Evolutionary conservation across 2,797 vertebrate genomes (phyloP).

Genomic region (Girardinus metallicus): DNA sequence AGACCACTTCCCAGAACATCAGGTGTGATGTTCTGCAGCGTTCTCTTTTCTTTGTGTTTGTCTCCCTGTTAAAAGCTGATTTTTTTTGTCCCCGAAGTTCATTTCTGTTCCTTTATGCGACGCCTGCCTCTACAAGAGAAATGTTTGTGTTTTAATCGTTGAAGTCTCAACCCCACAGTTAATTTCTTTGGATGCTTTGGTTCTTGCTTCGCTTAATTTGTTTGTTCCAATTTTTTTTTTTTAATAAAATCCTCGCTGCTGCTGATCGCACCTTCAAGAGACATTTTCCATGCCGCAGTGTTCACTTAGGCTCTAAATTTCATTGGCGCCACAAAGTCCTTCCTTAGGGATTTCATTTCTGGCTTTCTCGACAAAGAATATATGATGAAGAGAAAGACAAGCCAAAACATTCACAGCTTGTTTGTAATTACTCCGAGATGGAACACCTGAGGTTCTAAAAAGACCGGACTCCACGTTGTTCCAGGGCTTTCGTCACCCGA

Average conservation of each 20-base stretch:
- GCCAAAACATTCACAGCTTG: slow-evolving; percentile 11
- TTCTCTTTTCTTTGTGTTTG: slow-evolving; percentile 18
- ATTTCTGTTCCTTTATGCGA: slow-evolving; percentile 5
- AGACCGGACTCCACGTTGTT: neutral
- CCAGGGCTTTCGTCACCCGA: neutral
- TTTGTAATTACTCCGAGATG: slow-evolving; percentile 22
- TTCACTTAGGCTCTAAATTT: slow-evolving; percentile 15
- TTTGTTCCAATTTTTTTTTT: slow-evolving; percentile 1
- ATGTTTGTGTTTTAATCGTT: slow-evolving; percentile 6
- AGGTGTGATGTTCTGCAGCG: slow-evolving; percentile 42
- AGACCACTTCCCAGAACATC: slow-evolving; percentile 32
- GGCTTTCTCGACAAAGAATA: neutral
- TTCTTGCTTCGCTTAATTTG: slow-evolving; percentile 16
- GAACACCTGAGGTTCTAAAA: slow-evolving; percentile 23
- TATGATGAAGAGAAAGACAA: neutral
- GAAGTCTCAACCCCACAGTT: slow-evolving; percentile 9
- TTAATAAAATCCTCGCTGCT: neutral
- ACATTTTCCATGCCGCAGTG: slow-evolving; percentile 11
- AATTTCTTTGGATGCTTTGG: neutral
- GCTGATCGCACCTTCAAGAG: neutral
- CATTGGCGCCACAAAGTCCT: slow-evolving; percentile 9
- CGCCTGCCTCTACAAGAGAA: slow-evolving; percentile 5
- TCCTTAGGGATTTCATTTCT: slow-evolving; percentile 1
- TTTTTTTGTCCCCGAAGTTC: slow-evolving; percentile 22
- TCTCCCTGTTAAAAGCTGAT: slow-evolving; percentile 7